Percentiles rank a stretch among this genome's conserved stretches.
These are phyloP conservation scores for Mimumesa dahlbomi DNA, from an alignment of 2,888 invertebrate species.

Conservation along the genomic window DNA sequence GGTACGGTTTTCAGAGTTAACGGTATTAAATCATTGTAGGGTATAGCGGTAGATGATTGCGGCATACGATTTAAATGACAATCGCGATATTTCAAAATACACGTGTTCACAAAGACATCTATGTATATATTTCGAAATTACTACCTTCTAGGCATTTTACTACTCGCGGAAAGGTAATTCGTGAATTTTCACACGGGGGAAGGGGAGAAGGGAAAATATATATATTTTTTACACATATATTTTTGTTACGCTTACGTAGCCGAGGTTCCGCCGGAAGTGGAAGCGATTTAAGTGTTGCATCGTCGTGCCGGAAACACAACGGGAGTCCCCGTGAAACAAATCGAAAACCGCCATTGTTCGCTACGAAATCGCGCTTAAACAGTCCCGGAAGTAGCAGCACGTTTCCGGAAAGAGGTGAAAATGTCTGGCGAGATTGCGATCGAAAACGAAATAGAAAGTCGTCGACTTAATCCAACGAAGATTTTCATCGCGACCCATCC, in stretches of 20 bases:
- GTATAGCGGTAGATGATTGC: conserved; percentile 14
- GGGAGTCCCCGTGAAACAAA: conserved; percentile 51
- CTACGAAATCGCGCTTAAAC: conserved; percentile 53
- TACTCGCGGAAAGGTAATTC: too few relatives aligned
- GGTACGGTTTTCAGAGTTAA: conserved; percentile 19
- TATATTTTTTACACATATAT: too few relatives aligned
- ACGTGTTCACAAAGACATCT: too few relatives aligned
- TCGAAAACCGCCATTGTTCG: conserved; percentile 60
- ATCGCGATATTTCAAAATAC: background rate
- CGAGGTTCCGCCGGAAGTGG: conserved; percentile 69
- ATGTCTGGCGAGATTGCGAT: conserved; percentile 18
- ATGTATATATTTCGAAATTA: too few relatives aligned
- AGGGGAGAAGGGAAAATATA: too few relatives aligned
- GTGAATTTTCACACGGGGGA: too few relatives aligned
- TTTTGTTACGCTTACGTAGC: conserved; percentile 59
- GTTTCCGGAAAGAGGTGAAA: conserved; percentile 59
- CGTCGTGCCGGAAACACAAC: conserved; percentile 60
- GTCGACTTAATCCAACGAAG: background rate
- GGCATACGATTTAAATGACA: background rate
- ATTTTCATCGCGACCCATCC: too few relatives aligned
- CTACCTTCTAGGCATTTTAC: too few relatives aligned
- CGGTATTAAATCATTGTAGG: conserved; percentile 35
- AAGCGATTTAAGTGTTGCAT: conserved; percentile 61
- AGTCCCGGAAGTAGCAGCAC: conserved; percentile 44
- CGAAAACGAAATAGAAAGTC: conserved; percentile 36